Conservation (phyloP, 2,888 invertebrate species). For the Nemotelus nigrinus region DNA sequence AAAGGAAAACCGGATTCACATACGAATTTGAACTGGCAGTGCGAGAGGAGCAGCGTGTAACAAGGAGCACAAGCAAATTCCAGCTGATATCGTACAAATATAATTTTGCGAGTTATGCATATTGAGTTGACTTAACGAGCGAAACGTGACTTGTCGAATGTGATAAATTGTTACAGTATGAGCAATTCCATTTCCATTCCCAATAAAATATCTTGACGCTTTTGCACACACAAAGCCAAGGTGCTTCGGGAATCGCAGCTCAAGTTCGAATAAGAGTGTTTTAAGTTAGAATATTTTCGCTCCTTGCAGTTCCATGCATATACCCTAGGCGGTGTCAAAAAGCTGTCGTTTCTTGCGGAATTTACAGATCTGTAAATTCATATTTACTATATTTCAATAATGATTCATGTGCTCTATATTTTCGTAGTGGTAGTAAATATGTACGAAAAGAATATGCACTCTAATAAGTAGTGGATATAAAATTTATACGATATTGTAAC, state of each 20-base stretch:
- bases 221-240: too few species aligned
- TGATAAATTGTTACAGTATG: conserved; percentile 54
- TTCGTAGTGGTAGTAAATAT: too few species aligned
- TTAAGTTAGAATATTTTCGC: too few species aligned
- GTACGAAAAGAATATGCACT: too few species aligned
- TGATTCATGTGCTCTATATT: background rate
- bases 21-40: background rate
- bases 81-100: conserved; percentile 42
- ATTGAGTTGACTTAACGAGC: conserved; percentile 48
- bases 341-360: background rate
- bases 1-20: background rate
- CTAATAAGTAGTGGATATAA: too few species aligned
- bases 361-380: background rate
- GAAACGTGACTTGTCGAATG: conserved; percentile 48
- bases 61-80: conserved; percentile 31
- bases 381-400: conserved; percentile 1
- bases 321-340: background rate
- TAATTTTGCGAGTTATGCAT: conserved; percentile 47
- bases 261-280: too few species aligned
- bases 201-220: conserved; percentile 20
- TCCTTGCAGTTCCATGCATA: too few species aligned
- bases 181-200: conserved; percentile 35
- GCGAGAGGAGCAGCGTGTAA: background rate
- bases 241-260: too few species aligned
- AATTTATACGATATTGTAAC: too few species aligned